A percentile compares a stretch with the other conserved stretches of the same genome.
Conservation (phyloP, 1,140 invertebrate genomes). For the Mya arenaria region DNA sequence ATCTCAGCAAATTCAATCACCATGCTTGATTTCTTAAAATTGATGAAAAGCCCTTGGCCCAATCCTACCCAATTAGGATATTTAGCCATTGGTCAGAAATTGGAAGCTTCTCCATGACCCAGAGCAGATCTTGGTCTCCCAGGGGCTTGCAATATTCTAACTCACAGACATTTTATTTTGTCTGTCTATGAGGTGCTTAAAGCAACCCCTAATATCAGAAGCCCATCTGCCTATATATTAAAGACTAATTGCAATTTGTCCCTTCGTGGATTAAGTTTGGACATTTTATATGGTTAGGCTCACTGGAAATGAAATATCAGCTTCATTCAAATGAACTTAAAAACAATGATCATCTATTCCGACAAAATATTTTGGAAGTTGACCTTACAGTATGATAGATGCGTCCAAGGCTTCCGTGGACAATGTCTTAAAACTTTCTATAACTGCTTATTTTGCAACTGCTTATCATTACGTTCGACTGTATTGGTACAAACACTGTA, state of each 20-base stretch:
- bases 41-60: slow-evolving; percentile 29
- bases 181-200: slow-evolving; percentile 26
- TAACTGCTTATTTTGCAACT: no score
- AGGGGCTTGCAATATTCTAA: background rate
- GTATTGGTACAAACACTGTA: no score
- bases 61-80: slow-evolving; percentile 2
- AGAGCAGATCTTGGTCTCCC: slow-evolving; percentile 15
- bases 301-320: background rate
- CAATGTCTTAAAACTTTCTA: no score
- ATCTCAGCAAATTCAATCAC: slow-evolving; percentile 26
- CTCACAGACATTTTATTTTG: background rate
- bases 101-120: slow-evolving; percentile 2
- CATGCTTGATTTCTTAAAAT: slow-evolving; percentile 42
- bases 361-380: no score
- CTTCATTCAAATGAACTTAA: background rate
- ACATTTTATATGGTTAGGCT: background rate
- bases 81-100: slow-evolving; percentile 2
- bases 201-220: background rate
- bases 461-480: no score
- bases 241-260: background rate
- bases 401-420: no score
- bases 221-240: background rate
- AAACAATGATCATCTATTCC: no score
- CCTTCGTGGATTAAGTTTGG: background rate
- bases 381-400: no score